Base-by-base conservation (phyloP, 2,888 invertebrate genomes). In the Macropis europaea region DNA sequence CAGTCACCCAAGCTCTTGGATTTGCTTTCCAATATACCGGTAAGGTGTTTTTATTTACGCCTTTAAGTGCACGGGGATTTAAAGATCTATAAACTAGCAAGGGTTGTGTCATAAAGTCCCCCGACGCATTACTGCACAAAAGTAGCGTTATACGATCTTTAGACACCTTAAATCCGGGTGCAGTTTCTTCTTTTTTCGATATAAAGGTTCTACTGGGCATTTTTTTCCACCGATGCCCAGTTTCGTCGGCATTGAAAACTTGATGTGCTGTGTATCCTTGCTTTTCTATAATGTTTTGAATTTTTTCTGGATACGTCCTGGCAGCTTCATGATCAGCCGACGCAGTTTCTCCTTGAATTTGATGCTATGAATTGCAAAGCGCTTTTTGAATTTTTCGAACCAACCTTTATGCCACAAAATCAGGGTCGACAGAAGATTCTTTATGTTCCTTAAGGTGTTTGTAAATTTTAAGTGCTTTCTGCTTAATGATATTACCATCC, bases 21-120 rank as follows among this genome's bases (percentile, higher is more conserved):
- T 84, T 86, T 19, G 38, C 72, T 68, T 69, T 81, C 82, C 76
- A 84, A 59, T 80, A 64, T 57, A 85, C 81, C 24, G 81, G 81
- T 47, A 86, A 76, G 30, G 61, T 68, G 47, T 67, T 63, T 53
- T 76, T 73, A 66, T 77, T 70, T 42, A 70, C 71, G 47, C 73
- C 59, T 63, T 84, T 85, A 53, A 86, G 59, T 38, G 82, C 79
- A 24, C 82, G 76, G 15, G 83, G 36, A 40, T 60, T 60, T 56
- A 17, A 17, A 22, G 15, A 38, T 17, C 40, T n/a, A 42, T 11
- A 54, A n/a, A n/a, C n/a, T n/a, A n/a, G n/a, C n/a, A n/a, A n/a
- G n/a, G n/a, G n/a, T n/a, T n/a, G n/a, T n/a, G n/a, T n/a, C n/a
- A n/a, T n/a, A n/a, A n/a, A n/a, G n/a, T n/a, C n/a, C n/a, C n/a